phyloP scores from a whole-genome alignment of 2,113 vertebrate species.

The Tauraco erythrolophus region DNA sequence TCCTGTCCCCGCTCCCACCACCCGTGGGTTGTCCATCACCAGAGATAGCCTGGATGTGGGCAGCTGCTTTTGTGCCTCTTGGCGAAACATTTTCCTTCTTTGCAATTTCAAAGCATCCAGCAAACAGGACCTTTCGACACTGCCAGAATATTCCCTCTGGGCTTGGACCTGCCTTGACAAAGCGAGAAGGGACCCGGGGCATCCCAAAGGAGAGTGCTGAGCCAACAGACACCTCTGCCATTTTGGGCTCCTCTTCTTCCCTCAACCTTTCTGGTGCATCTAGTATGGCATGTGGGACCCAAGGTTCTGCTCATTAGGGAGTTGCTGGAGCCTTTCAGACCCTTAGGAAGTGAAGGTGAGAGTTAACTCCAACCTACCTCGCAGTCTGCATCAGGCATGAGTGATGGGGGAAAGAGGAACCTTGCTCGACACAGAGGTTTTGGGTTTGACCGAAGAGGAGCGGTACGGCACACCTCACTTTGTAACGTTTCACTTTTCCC shows the following conservation, averaged over 20 bases:
- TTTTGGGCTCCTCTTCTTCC: neutral
- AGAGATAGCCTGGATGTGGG: neutral
- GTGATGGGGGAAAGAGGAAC: neutral
- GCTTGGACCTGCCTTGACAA: neutral
- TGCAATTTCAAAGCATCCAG: neutral
- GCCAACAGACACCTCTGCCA: neutral
- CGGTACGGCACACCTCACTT: neutral
- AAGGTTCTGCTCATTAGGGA: neutral
- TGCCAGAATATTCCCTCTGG: neutral
- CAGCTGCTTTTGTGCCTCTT: neutral
- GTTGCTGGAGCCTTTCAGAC: neutral
- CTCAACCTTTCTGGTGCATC: neutral
- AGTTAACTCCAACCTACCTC: neutral
- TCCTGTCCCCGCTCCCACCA: neutral
- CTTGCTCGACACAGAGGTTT: neutral
- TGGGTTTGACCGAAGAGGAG: neutral
- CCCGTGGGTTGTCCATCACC: neutral
- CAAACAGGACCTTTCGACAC: neutral
- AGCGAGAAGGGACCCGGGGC: neutral
- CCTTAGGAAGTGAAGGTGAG: neutral
- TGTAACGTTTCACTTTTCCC: neutral
- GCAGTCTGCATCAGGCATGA: neutral
- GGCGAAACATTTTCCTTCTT: neutral
- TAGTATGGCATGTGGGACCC: neutral
- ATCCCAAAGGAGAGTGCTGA: neutral